These are phyloP conservation scores for Lates japonicus DNA, from an alignment of 2,797 vertebrate species.

Conservation along the genomic window DNA sequence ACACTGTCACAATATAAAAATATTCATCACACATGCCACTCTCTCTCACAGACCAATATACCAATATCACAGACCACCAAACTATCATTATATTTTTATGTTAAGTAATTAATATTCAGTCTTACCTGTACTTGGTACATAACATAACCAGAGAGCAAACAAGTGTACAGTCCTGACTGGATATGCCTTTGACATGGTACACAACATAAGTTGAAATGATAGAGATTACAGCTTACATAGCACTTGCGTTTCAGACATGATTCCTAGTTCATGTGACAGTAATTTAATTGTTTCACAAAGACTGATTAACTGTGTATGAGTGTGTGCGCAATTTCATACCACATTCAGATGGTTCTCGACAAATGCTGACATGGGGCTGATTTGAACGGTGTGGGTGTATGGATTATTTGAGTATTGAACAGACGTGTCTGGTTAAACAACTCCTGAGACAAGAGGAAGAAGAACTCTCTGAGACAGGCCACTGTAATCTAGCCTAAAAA, in stretches of 20 bases:
- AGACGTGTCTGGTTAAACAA: constrained; percentile 99
- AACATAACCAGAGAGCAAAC: too few relatives aligned
- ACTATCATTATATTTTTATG: too few relatives aligned
- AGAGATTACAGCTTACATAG: too few relatives aligned
- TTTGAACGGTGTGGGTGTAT: constrained; percentile 98
- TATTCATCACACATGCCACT: too few relatives aligned
- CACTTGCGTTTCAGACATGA: too few relatives aligned
- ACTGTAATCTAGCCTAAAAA: constrained; percentile 94
- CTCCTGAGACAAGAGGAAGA: constrained; percentile 99
- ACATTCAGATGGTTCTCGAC: constrained; percentile 98
- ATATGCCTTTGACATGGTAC: not conserved
- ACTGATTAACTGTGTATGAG: not conserved
- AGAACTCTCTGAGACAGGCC: constrained; percentile 97
- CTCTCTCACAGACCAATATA: too few relatives aligned
- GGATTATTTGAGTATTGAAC: constrained; percentile 98
- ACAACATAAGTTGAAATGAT: too few relatives aligned
- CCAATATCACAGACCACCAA: too few relatives aligned
- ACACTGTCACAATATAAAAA: not conserved
- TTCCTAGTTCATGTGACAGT: not conserved
- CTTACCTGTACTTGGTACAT: not conserved
- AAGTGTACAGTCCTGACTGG: too few relatives aligned
- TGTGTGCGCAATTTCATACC: constrained; percentile 82
- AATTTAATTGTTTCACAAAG: not conserved
- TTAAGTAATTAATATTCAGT: not conserved
- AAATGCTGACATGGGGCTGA: constrained; percentile 98